Base-by-base conservation (phyloP, 1,140 invertebrate species). In the Holotrichia oblita region DNA sequence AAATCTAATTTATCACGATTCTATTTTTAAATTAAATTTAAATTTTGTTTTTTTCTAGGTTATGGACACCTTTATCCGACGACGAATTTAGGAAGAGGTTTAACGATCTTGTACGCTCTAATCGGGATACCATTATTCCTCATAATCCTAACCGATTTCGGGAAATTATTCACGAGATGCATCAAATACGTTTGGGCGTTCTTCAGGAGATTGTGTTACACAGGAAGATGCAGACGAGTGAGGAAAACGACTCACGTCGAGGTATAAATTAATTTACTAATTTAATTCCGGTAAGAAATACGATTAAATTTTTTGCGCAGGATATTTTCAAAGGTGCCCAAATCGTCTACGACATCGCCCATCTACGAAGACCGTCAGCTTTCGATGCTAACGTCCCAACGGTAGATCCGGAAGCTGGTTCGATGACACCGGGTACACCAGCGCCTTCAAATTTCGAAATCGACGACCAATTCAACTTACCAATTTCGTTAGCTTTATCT, bases 141-240 rank as follows among this genome's bases (percentile, higher is more conserved):
- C 41, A 96, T 97, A 76, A 92, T 97, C 0, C 85, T 98, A 69
- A 94, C 96, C n/a, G 96, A 98, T 88, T 95, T 97, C 83, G 96
- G 96, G 79, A 97, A 97, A 89, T 88, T 98, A 0, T 96, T 97
- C 84, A 97, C 96, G 1, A 91, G 97, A 82, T 91, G 93, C 74
- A 97, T 99, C 73, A 97, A 98, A 86, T 97, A 96, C 85, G 88
- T 97, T n/a, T 98, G 97, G 93, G 93, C 94, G 3, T 96, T 94
- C 84, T 94, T 98, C 0, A 90, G 96, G 61, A 90, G 96, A 77
- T 88, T 97, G 2, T 96, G 96, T 82, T 94, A 96, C 81, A 96
- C 95, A 0, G 93, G 94, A 80, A 95, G 94, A 81, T 96, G 94
- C 82, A 89, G 91, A n/a, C 91, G 92, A 86, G 93, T 95, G 14